A percentile compares a stretch with the other conserved stretches of the same genome.
Evolutionary conservation across 2,797 vertebrate species (phyloP).

Genomic region (Phataginus tricuspis): DNA sequence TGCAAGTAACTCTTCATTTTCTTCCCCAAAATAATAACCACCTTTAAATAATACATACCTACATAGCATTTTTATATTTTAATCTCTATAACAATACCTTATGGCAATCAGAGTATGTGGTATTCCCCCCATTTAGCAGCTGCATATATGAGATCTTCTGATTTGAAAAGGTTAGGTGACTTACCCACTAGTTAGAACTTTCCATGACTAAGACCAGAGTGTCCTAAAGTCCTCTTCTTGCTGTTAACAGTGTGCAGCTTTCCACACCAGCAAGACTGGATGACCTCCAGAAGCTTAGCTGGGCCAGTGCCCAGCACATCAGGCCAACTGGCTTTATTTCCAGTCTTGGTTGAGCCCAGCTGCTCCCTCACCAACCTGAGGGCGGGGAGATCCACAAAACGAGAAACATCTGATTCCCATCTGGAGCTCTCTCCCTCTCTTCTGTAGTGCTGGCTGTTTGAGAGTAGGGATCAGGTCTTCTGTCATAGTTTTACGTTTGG

Average conservation of each 20-base stretch:
- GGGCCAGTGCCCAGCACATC: background rate
- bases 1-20: background rate
- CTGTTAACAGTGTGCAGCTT: background rate
- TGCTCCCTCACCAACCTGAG: background rate
- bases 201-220: background rate
- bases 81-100: background rate
- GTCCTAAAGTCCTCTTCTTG: background rate
- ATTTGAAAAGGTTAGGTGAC: background rate
- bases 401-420: background rate
- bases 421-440: background rate
- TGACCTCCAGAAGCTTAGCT: slow-evolving; percentile 59
- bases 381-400: background rate
- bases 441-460: background rate
- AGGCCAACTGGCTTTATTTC: slow-evolving; percentile 48
- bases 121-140: background rate
- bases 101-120: background rate
- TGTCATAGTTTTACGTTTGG: background rate
- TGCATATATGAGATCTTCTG: background rate
- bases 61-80: background rate
- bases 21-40: background rate
- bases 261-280: background rate
- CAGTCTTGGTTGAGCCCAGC: background rate
- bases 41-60: background rate
- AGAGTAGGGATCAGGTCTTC: background rate
- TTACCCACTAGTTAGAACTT: background rate